These are phyloP conservation scores for Tiphia femorata DNA, from an alignment of 2,888 invertebrate species.

Conservation along the genomic window DNA sequence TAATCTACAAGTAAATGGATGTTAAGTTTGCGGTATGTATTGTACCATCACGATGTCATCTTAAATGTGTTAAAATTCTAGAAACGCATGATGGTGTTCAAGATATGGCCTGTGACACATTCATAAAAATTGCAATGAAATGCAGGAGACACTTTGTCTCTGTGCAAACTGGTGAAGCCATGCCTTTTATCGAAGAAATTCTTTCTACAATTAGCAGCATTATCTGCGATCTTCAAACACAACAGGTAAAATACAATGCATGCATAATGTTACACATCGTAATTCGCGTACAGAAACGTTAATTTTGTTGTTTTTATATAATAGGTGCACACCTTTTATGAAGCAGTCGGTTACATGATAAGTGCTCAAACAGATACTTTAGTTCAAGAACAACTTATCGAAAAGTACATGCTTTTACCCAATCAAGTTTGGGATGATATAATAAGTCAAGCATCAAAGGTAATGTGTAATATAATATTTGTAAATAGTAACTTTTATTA, in stretches of 20 bases:
- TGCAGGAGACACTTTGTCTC: conserved; percentile 98
- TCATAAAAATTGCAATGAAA: conserved; percentile 99
- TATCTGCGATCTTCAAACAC: conserved; percentile 98
- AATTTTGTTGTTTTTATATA: not conserved
- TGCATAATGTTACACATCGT: too few relatives aligned
- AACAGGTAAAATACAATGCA: conserved; percentile 80
- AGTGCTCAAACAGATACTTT: conserved; percentile 93
- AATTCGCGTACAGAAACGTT: not conserved
- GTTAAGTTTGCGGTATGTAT: conserved; percentile 12
- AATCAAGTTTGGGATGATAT: conserved; percentile 99
- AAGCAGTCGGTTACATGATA: conserved; percentile 99
- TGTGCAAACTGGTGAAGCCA: conserved; percentile 93
- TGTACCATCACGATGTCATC: not conserved
- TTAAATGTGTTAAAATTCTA: conserved; percentile 52
- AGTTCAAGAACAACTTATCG: conserved; percentile 93
- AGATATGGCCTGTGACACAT: conserved; percentile 99
- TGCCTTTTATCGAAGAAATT: conserved; percentile 99
- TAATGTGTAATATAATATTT: conserved; percentile 49
- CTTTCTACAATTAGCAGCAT: conserved; percentile 95
- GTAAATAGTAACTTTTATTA: not conserved
- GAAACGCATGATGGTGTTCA: conserved; percentile 99
- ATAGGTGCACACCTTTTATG: conserved; percentile 95
- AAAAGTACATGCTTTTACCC: conserved; percentile 97
- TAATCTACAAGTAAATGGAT: conserved; percentile 4
- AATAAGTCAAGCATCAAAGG: conserved; percentile 94